phyloP scores from a whole-genome alignment of 2,888 invertebrate species.

The Hypercompe scribonia region DNA sequence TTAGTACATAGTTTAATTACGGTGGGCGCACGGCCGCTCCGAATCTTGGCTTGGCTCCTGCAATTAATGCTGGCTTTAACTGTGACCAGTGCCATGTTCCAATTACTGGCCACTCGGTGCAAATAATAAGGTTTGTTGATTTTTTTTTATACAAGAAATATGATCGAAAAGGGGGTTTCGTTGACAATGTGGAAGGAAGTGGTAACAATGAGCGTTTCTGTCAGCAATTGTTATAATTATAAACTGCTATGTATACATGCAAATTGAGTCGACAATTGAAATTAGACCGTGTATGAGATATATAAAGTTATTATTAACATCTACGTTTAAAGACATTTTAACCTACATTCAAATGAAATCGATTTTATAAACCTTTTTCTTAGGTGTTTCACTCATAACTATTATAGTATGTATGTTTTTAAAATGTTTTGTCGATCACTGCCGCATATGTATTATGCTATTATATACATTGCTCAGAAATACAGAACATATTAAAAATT shows the following conservation, averaged over 20 bases:
- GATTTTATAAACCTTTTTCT: neutral
- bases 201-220: too few species aligned
- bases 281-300: too few species aligned
- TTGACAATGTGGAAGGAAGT: too few species aligned
- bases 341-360: neutral
- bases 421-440: conserved; percentile 20
- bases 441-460: conserved; percentile 27
- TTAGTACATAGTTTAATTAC: conserved; percentile 83
- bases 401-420: too few species aligned
- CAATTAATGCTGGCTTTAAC: conserved; percentile 78
- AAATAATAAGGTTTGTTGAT: conserved; percentile 42
- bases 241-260: too few species aligned
- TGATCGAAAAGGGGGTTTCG: too few species aligned
- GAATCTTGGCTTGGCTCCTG: conserved; percentile 77
- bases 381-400: neutral
- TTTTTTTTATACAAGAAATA: too few species aligned
- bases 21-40: conserved; percentile 60
- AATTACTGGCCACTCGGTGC: conserved; percentile 67
- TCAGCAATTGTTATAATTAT: too few species aligned
- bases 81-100: conserved; percentile 71
- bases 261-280: too few species aligned
- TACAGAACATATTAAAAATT: conserved; percentile 40
- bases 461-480: conserved; percentile 42
- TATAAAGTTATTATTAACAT: too few species aligned
- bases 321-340: neutral